Base-by-base conservation (phyloP, 1,140 invertebrate species). In the Battus philenor region DNA sequence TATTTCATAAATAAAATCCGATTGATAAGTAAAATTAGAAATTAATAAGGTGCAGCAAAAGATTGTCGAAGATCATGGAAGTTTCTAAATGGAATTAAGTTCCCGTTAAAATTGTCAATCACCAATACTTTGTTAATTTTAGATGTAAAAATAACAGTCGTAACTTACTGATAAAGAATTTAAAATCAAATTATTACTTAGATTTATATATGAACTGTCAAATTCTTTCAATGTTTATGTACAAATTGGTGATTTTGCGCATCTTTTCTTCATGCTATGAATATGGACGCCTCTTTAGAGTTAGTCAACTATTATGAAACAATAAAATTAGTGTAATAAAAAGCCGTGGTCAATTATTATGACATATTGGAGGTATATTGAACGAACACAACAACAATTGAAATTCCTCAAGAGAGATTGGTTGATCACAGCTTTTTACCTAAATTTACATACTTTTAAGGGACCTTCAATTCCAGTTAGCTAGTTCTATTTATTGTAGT, bases 381-480 rank as follows among this genome's bases (percentile, higher is more conserved):
- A n/a, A n/a, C n/a, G n/a, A n/a, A n/a, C n/a, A n/a, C n/a, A n/a
- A n/a, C n/a, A n/a, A n/a, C n/a, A n/a, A n/a, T n/a, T n/a, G n/a
- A n/a, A n/a, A n/a, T n/a, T n/a, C n/a, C n/a, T n/a, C n/a, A 46
- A 43, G 44, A 54, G 50, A 66, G 68, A 63, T 39, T 78, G 69
- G 54, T 80, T 81, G 78, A 79, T 71, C 81, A 76, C 78, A 59
- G 78, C 69, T 79, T 77, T 60, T 68, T 60, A 67, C 45, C 68
- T 76, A 65, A 73, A 74, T 71, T 71, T 78, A 81, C 67, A 80
- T 81, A 82, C 73, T 80, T 82, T 76, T 85, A 85, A 85, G 81
- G 81, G 81, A 85, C 81, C 81, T 85, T 82, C 73, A 85, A 85
- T 85, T 85, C 81, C 81, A 82, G 66, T 81, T 85, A 84, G 80